Base-by-base conservation (phyloP, 2,888 invertebrate species). In the Mactromeris polynyma region DNA sequence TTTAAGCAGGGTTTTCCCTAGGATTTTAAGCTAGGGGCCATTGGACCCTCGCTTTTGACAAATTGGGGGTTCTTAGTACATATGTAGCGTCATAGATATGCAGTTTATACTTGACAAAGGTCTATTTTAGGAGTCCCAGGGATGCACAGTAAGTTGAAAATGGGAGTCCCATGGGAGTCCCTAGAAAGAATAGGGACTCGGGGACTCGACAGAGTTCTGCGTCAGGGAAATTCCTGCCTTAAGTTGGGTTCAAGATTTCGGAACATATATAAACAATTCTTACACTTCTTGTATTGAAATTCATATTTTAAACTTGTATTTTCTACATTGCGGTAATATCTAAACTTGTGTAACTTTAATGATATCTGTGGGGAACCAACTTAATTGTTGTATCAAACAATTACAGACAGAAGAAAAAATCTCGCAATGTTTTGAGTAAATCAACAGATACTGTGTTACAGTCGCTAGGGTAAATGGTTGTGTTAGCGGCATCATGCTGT, bases 361-460 rank as follows among this genome's bases (percentile, higher is more conserved):
- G 21, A 9, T 19, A 21, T 19, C 14, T 51, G 19, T 54, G n/a
- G 19, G n/a, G 21, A 40, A 40, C 21, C 54, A 54, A 19, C 17
- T 54, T 54, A 21, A n/a, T 54, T 54, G 6, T 21, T 21, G 6
- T 54, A 21, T n/a, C 19, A 54, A 40, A 38, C 9, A n/a, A 38
- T 81, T 83, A 73, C 83, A 83, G 83, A 73, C 73, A n/a, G 7
- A 73, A 58, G 83, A 83, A 42, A 83, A 83, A 73, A 31, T 46
- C 69, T 73, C 40, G 9, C 69, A 73, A 26, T 46, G 36, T 36
- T 19, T 9, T 73, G 46, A 69, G 73, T 73, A 83, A 83, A 73
- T 83, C 73, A 36, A 46, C 73, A 42, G 31, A 42, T 17, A 33
- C 83, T 6, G 33, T 21, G 6, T 40, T 40, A 31, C 33, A 42